Base-by-base conservation (phyloP, 2,797 vertebrate species). In the Thamnophis elegans region DNA sequence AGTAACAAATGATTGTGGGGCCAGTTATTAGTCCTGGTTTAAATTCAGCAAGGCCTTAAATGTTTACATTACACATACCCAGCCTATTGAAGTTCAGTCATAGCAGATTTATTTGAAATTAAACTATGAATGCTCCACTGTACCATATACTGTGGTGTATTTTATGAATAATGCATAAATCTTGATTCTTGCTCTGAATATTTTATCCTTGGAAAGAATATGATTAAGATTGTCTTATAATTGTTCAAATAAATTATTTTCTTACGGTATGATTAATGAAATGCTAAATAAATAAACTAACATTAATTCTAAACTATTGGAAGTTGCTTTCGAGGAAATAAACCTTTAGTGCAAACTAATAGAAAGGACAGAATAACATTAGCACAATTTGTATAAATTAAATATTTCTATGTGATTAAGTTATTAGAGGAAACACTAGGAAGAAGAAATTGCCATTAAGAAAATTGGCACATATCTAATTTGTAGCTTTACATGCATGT, bases 231-330 rank as follows among this genome's bases (percentile, higher is more conserved):
- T 85, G 26, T 93, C 87, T 90, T 92, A 0, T 90, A 62, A 28
- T 85, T 32, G 47, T 86, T 95, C 91, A 92, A 94, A 93, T 89
- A 94, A 92, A 94, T 5, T 85, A 68, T 96, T 96, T 96, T 93
- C 87, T 96, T 93, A 56, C 59, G 92, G 91, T 95, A 68, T 78
- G 90, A 82, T 89, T 62, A 65, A 68, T 78, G 73, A 95, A 94
- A 51, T 73, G 7, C 73, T 82, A 82, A 82, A 42, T 78, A 42
- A 78, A 42, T 82, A 78, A 78, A 59, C 7, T 90, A 73, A 0
- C n/a, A 73, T 22, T 47, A 51, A 85, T 85, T 51, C 5, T 60
- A 85, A 20, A 91, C 89, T n/a, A 20, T 25, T 54, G 58, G 47
- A 22, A 32, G 47, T 53, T 60, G 12, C 60, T 62, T 36, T 62